Base-by-base conservation (phyloP, 1,140 invertebrate species). In the Drosophila grimshawi region DNA sequence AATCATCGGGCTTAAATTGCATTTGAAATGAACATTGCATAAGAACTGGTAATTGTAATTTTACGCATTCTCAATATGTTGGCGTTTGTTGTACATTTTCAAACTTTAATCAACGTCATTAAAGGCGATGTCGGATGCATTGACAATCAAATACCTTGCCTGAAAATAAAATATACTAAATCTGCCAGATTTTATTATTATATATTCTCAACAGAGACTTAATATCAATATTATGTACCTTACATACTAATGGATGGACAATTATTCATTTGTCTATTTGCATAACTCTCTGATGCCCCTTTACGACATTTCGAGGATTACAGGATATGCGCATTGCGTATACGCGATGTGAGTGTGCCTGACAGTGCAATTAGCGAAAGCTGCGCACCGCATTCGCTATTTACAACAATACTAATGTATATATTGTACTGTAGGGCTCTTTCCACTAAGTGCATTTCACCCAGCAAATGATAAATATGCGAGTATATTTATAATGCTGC, bases 291-390 rank as follows among this genome's bases (percentile, higher is more conserved):
- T 39, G 71, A 62, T 62, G 32, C 33, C 49, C 32, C 55, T 69
- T 59, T 10, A 2, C 32, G 11, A 48, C 11, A 48, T 48, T 41
- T 27, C 48, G 33, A 7, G 33, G 5, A 27, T 49, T 8, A 51
- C 4, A 55, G 37, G 35, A 46, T 56, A 60, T 70, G n/a, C 48
- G 43, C 45, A 70, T 79, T 70, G 53, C 62, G 69, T 71, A 88
- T 88, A 80, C 80, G 69, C 59, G 70, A 7, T 43, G 73, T 72
- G 55, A 5, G 49, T 6, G 48, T 0, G 53, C 4, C 43, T 49
- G 63, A 57, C 63, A 79, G 69, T 67, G 80, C 66, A 86, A 86
- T 86, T 86, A 80, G 85, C 68, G 45, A 59, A 63, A 67, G 72
- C 59, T 60, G 72, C 57, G 37, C 32, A 70, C 74, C 81, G 29